Evolutionary conservation across 2,797 vertebrate species (phyloP).

Genomic region (Bothrops alternatus): DNA sequence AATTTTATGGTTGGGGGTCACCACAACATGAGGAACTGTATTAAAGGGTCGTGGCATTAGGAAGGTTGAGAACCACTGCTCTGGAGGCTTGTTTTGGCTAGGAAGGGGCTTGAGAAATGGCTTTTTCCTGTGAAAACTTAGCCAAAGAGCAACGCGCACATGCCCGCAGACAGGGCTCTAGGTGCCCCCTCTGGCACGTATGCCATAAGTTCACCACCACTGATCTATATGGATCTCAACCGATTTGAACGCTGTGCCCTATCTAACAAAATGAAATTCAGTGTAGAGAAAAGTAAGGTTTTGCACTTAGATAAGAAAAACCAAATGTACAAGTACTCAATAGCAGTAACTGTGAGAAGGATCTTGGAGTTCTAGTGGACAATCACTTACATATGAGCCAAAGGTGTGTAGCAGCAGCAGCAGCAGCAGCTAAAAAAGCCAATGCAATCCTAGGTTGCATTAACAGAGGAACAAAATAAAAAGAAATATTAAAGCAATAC

Average conservation of each 20-base stretch:
- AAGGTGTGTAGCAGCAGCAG: background rate
- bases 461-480: background rate
- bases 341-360: background rate
- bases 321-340: background rate
- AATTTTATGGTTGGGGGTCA: too few relatives aligned
- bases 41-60: too few relatives aligned
- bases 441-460: background rate
- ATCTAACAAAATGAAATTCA: background rate
- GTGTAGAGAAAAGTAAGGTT: background rate
- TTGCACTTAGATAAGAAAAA: background rate
- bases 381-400: background rate
- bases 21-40: too few relatives aligned
- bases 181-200: too few relatives aligned
- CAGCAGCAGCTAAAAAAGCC: background rate
- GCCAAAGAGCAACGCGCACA: too few relatives aligned
- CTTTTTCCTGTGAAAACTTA: too few relatives aligned
- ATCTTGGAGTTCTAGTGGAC: background rate
- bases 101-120: too few relatives aligned
- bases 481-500: background rate
- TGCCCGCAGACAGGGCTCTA: too few relatives aligned
- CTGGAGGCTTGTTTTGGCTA: too few relatives aligned
- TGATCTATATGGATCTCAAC: background rate
- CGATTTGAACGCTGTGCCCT: background rate
- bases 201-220: too few relatives aligned
- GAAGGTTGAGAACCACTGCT: too few relatives aligned